phyloP scores from a whole-genome alignment of 2,797 vertebrate genomes.

The Cynopterus sphinx region DNA sequence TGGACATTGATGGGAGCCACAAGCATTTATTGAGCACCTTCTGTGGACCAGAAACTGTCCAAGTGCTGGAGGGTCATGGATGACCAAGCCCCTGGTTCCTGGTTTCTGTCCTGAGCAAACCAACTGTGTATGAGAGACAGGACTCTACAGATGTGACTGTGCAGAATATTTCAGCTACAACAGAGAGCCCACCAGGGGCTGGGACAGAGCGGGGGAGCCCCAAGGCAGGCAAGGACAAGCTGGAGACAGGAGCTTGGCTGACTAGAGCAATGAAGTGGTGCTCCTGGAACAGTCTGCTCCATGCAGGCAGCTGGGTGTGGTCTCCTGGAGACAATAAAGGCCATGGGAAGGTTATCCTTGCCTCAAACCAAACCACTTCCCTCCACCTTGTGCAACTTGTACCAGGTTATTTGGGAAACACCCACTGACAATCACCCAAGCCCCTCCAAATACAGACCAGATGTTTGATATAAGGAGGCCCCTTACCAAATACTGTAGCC shows the following conservation, averaged over 20 bases:
- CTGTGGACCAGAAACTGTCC: not conserved
- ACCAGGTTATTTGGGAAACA: not conserved
- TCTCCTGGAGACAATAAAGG: not conserved
- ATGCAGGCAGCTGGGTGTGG: not conserved
- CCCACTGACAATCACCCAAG: not conserved
- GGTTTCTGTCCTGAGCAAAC: not conserved
- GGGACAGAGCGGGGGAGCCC: not conserved
- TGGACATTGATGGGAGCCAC: not conserved
- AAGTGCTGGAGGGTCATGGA: not conserved
- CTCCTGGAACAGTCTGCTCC: not conserved
- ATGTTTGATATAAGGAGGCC: not conserved
- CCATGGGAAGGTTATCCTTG: not conserved
- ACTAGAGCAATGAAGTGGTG: not conserved
- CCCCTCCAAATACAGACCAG: not conserved
- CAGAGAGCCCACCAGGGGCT: not conserved
- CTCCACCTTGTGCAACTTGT: not conserved
- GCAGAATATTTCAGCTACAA: not conserved
- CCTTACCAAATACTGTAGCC: slow-evolving; percentile 44
- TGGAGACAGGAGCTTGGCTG: not conserved
- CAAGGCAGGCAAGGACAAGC: not conserved
- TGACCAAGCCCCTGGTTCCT: not conserved
- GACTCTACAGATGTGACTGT: too few relatives aligned
- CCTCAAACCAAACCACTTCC: not conserved
- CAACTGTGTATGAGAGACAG: not conserved
- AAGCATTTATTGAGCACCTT: not conserved